Evolutionary conservation across 2,797 vertebrate genomes (phyloP).

Genomic region (Bovichtus variegatus): DNA sequence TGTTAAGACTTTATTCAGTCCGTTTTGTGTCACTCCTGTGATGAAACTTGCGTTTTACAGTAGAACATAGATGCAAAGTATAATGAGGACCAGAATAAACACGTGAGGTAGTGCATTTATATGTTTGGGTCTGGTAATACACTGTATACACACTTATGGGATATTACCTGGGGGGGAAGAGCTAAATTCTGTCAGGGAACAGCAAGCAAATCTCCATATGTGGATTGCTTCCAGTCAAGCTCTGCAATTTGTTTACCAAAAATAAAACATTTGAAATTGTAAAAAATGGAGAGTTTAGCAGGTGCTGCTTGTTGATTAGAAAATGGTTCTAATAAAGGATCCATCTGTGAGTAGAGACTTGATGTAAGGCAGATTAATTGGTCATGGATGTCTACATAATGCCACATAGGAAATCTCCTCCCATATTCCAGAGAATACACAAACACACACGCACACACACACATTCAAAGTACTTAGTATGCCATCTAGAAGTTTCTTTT

Average conservation of each 20-base stretch:
- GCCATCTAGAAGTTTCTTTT: slow-evolving; percentile 86
- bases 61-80: neutral
- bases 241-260: slow-evolving; percentile 78
- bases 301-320: slow-evolving; percentile 79
- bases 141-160: slow-evolving; percentile 45
- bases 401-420: slow-evolving; percentile 86
- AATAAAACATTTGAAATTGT: slow-evolving; percentile 81
- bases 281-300: slow-evolving; percentile 79
- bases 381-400: slow-evolving; percentile 87
- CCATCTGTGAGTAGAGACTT: slow-evolving; percentile 83
- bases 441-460: slow-evolving; percentile 56
- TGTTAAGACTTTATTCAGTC: slow-evolving; percentile 61
- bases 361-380: slow-evolving; percentile 86
- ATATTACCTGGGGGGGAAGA: slow-evolving; percentile 47
- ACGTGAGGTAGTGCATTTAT: slow-evolving; percentile 20
- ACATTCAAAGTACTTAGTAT: slow-evolving; percentile 80
- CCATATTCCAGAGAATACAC: slow-evolving; percentile 74
- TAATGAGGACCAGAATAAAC: slow-evolving; percentile 34
- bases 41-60: slow-evolving; percentile 27
- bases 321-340: slow-evolving; percentile 86
- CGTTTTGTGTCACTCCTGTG: slow-evolving; percentile 49
- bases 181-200: slow-evolving; percentile 57
- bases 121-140: slow-evolving; percentile 50
- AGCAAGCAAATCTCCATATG: slow-evolving; percentile 72
- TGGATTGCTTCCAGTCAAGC: slow-evolving; percentile 82